A percentile compares a stretch with the other conserved stretches of the same genome.
Conservation (phyloP, 2,888 invertebrate species). For the Liodrosophila aerea region DNA sequence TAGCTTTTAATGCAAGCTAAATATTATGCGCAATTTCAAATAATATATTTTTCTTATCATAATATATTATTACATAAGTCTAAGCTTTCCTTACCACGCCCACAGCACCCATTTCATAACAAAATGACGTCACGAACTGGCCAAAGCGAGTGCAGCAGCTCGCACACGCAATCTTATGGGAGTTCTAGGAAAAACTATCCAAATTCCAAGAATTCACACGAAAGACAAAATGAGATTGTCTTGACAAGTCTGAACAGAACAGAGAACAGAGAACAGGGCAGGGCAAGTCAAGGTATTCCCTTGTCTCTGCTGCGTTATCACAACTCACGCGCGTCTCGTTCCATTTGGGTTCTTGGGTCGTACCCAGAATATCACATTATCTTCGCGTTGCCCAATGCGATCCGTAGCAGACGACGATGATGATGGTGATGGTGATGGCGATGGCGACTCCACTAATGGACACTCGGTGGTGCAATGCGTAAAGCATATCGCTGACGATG, state of each 20-base stretch:
- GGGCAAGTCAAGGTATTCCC: slow-evolving; percentile 77
- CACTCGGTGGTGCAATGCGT: slow-evolving; percentile 57
- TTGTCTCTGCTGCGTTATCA: slow-evolving; percentile 71
- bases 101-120: not conserved
- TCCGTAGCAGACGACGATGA: slow-evolving; percentile 14
- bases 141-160: slow-evolving; percentile 6
- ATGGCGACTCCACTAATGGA: slow-evolving; percentile 66
- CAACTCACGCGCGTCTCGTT: slow-evolving; percentile 75
- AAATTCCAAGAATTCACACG: slow-evolving; percentile 80
- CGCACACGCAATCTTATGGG: slow-evolving; percentile 27
- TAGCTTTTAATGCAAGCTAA: no score
- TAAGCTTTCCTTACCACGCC: not conserved
- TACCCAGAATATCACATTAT: slow-evolving; percentile 67
- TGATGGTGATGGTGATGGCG: slow-evolving; percentile 26
- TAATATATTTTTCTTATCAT: no score
- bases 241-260: slow-evolving; percentile 15
- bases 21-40: no score
- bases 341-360: slow-evolving; percentile 67
- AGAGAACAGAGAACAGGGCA: not conserved
- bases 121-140: slow-evolving; percentile 59
- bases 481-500: slow-evolving; percentile 69
- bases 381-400: slow-evolving; percentile 57
- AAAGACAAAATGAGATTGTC: slow-evolving; percentile 67
- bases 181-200: slow-evolving; percentile 80
- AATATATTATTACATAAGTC: no score